Evolutionary conservation across 2,797 vertebrate genomes (phyloP).

Genomic region (Anniella stebbinsi): DNA sequence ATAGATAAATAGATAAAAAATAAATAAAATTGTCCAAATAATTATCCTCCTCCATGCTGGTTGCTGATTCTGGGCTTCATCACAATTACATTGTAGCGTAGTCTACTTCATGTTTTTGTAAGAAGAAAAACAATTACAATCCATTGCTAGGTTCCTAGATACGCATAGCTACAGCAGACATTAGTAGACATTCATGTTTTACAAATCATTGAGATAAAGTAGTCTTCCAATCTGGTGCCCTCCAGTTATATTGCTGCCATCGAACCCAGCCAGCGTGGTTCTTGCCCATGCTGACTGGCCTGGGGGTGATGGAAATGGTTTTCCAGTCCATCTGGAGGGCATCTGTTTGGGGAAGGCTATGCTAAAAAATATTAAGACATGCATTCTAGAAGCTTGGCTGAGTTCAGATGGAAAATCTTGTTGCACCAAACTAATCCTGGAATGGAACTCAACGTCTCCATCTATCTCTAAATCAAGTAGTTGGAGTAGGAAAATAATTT

Average conservation of each 20-base stretch:
- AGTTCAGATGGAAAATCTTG: background rate
- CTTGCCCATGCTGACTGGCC: too few relatives aligned
- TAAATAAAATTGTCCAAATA: too few relatives aligned
- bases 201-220: too few relatives aligned
- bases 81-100: background rate
- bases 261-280: too few relatives aligned
- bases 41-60: too few relatives aligned
- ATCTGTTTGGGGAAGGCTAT: background rate
- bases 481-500: background rate
- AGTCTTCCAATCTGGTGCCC: too few relatives aligned
- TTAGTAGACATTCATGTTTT: background rate
- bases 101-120: slow-evolving; percentile 42
- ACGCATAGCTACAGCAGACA: background rate
- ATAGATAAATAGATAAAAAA: too few relatives aligned
- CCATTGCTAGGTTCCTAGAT: slow-evolving; percentile 37
- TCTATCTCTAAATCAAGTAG: background rate
- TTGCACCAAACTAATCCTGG: background rate
- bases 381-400: background rate
- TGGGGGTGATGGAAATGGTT: too few relatives aligned
- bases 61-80: too few relatives aligned
- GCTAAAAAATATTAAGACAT: background rate
- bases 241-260: too few relatives aligned
- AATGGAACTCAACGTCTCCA: background rate
- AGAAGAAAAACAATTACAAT: slow-evolving; percentile 60
- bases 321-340: too few relatives aligned